Conservation (phyloP, 2,797 vertebrate genomes). For the Siniperca scherzeri region DNA sequence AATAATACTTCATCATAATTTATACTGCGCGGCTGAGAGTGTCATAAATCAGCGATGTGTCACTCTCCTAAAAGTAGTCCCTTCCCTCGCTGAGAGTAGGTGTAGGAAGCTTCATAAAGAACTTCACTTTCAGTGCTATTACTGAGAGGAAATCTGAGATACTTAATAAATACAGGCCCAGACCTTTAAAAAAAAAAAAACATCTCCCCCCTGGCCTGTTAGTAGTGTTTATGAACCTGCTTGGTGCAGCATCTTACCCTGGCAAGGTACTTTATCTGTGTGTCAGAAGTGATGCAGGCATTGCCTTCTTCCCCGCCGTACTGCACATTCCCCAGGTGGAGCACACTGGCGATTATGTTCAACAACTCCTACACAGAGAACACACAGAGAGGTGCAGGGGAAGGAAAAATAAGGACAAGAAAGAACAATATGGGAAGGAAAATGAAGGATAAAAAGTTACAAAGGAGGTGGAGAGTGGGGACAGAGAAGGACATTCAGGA, state of each 20-base stretch:
- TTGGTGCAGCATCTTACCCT: constrained; percentile 87
- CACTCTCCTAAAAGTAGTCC: background rate
- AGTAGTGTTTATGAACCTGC: background rate
- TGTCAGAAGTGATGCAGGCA: constrained; percentile 93
- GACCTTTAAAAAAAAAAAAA: background rate
- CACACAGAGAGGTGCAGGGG: background rate
- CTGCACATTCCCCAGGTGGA: constrained; percentile 96
- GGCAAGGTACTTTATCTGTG: constrained; percentile 95
- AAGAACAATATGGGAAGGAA: background rate
- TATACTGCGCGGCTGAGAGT: background rate
- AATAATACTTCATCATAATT: background rate
- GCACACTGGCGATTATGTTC: constrained; percentile 95
- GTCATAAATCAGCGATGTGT: background rate
- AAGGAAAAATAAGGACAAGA: background rate
- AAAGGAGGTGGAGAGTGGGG: background rate
- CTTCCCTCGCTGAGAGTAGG: background rate
- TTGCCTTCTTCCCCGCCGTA: constrained; percentile 92
- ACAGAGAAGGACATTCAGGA: constrained; percentile 2
- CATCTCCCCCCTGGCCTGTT: background rate
- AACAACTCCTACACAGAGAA: constrained; percentile 89
- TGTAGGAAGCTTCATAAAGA: background rate
- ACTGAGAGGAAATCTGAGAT: background rate
- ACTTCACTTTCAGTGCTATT: background rate
- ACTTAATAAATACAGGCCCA: background rate
- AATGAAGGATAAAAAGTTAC: background rate